phyloP scores from a whole-genome alignment of 2,888 invertebrate genomes.

The Drosophila basisetae region DNA sequence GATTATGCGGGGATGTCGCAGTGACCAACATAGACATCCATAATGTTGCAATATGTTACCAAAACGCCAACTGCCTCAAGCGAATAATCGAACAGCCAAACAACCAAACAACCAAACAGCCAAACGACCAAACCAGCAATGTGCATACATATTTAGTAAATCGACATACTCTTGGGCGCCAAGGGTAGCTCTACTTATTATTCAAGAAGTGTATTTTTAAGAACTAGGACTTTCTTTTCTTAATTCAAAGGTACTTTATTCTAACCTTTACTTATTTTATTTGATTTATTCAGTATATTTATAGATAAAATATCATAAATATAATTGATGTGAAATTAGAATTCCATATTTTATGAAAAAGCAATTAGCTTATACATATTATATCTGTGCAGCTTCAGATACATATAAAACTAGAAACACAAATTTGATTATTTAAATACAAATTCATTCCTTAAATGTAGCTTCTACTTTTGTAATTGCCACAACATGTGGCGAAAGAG shows the following conservation, averaged over 20 bases:
- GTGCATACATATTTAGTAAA: neutral
- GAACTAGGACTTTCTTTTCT: neutral
- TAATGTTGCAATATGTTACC: slow-evolving; percentile 69
- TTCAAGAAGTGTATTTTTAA: neutral
- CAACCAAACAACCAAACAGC: slow-evolving; percentile 1
- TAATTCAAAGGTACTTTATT: neutral
- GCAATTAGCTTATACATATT: neutral
- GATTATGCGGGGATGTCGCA: slow-evolving; percentile 4
- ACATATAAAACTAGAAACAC: neutral
- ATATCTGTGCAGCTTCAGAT: neutral
- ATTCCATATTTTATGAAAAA: neutral
- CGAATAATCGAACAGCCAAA: slow-evolving; percentile 11
- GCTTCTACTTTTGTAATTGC: neutral
- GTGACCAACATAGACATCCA: slow-evolving; percentile 31
- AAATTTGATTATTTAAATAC: neutral
- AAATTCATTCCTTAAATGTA: neutral
- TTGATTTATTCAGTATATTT: neutral
- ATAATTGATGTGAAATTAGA: neutral
- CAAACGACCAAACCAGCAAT: neutral
- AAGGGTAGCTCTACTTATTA: neutral
- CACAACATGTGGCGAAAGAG: slow-evolving; percentile 15
- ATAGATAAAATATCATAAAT: neutral
- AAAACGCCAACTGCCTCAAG: slow-evolving; percentile 31
- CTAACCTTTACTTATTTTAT: neutral
- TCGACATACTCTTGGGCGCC: neutral